These are phyloP conservation scores for Macaria liturata DNA, from an alignment of 2,888 invertebrate genomes.

Conservation along the genomic window DNA sequence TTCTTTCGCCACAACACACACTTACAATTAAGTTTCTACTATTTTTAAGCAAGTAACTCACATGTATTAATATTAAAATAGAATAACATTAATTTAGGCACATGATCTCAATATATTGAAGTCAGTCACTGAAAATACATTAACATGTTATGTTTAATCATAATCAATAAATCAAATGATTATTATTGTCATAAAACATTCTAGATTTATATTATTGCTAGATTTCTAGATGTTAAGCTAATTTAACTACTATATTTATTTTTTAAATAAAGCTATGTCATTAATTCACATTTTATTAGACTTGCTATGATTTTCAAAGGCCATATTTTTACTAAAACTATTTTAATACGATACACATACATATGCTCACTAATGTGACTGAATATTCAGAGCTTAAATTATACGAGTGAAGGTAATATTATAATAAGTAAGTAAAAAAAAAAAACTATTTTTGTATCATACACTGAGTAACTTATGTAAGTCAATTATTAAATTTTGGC, in stretches of 20 bases:
- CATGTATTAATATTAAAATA: too few relatives aligned
- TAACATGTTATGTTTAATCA: too few relatives aligned
- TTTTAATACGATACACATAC: neutral
- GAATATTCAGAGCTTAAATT: constrained; percentile 36
- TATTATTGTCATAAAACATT: neutral
- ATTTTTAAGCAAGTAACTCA: too few relatives aligned
- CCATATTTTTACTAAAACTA: neutral
- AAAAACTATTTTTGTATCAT: constrained; percentile 24
- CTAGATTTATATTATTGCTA: too few relatives aligned
- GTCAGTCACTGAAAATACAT: constrained; percentile 25
- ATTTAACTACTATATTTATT: too few relatives aligned
- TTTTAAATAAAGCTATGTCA: too few relatives aligned
- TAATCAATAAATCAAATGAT: too few relatives aligned
- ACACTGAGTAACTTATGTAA: constrained; percentile 43
- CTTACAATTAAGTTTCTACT: too few relatives aligned
- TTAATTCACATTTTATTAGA: too few relatives aligned
- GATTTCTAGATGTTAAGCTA: too few relatives aligned
- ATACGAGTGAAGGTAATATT: constrained; percentile 16
- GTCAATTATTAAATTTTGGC: constrained; percentile 61
- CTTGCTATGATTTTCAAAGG: too few relatives aligned
- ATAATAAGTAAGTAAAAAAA: constrained; percentile 6
- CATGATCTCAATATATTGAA: constrained; percentile 35
- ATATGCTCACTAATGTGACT: constrained; percentile 34
- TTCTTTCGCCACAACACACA: too few relatives aligned
- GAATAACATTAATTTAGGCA: constrained; percentile 23